A percentile compares a stretch with the other conserved stretches of the same genome.
These are phyloP conservation scores for Chrysocyon brachyurus DNA, from an alignment of 2,797 vertebrate genomes.

Conservation along the genomic window DNA sequence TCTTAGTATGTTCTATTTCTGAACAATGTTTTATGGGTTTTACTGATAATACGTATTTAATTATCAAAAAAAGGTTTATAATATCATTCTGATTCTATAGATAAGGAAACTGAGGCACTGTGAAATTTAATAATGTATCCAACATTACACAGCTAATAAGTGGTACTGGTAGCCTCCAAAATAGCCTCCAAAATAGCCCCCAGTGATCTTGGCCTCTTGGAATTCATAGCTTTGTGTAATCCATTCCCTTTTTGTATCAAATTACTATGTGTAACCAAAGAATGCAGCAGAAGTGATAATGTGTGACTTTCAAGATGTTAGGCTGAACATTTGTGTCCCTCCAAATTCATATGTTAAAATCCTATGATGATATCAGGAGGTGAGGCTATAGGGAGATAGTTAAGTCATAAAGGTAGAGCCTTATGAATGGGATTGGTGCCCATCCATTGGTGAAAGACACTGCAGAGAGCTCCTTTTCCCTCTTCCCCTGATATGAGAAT, in stretches of 20 bases:
- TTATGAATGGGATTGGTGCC: neutral
- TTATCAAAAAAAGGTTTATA: neutral
- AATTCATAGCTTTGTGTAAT: accelerated
- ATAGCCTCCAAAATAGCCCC: neutral
- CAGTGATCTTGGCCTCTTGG: too few relatives aligned
- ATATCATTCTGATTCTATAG: neutral
- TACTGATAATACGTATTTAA: neutral
- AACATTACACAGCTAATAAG: neutral
- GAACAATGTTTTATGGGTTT: neutral
- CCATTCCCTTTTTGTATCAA: neutral
- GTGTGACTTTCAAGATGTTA: neutral
- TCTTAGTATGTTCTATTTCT: neutral
- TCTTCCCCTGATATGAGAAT: neutral
- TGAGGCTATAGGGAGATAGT: neutral
- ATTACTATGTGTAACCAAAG: neutral
- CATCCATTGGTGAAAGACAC: neutral
- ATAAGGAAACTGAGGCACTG: neutral
- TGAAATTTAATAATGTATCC: neutral
- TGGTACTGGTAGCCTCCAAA: neutral
- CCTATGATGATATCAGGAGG: neutral
- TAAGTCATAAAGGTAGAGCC: too few relatives aligned
- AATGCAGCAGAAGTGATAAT: neutral
- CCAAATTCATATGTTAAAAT: neutral
- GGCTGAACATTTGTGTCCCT: neutral
- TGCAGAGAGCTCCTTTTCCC: neutral